A percentile compares a stretch with the other conserved stretches of the same genome.
These are phyloP conservation scores for Sylvicapra grimmia DNA, from an alignment of 2,113 vertebrate species.

Conservation along the genomic window DNA sequence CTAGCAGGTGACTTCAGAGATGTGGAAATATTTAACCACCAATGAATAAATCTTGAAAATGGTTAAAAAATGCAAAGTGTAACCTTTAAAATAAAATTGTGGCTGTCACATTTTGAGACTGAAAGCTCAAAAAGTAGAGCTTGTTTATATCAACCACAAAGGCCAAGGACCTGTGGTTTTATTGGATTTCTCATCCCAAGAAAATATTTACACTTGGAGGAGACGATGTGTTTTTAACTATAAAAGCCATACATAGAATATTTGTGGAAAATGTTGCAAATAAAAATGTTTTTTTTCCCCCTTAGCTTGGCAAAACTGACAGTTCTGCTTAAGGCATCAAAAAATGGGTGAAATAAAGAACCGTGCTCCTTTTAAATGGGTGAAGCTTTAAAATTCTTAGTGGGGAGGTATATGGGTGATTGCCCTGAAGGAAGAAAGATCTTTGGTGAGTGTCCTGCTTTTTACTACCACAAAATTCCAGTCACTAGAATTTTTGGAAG, in stretches of 20 bases:
- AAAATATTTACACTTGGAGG: conserved; percentile 69
- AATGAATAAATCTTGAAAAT: conserved; percentile 53
- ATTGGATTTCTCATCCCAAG: conserved; percentile 61
- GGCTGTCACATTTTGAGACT: conserved; percentile 55
- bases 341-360: conserved; percentile 14
- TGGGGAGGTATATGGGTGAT: neutral
- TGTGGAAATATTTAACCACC: conserved; percentile 58
- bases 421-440: neutral
- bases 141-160: conserved; percentile 52
- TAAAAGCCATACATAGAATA: conserved; percentile 40
- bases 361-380: neutral
- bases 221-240: conserved; percentile 61
- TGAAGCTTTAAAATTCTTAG: conserved; percentile 20
- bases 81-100: conserved; percentile 65
- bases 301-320: conserved; percentile 38
- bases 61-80: conserved; percentile 44
- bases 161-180: conserved; percentile 49
- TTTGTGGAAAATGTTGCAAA: conserved; percentile 41
- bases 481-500: neutral
- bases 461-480: neutral
- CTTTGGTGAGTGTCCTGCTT: neutral
- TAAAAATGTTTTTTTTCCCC: conserved; percentile 20
- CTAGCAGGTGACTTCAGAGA: conserved; percentile 65
- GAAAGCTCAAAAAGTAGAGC: conserved; percentile 42
- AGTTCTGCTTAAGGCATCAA: conserved; percentile 48